Percentiles rank a stretch among this genome's conserved stretches.
Evolutionary conservation across 2,113 vertebrate genomes (phyloP).

Genomic region (Crotophaga sulcirostris): DNA sequence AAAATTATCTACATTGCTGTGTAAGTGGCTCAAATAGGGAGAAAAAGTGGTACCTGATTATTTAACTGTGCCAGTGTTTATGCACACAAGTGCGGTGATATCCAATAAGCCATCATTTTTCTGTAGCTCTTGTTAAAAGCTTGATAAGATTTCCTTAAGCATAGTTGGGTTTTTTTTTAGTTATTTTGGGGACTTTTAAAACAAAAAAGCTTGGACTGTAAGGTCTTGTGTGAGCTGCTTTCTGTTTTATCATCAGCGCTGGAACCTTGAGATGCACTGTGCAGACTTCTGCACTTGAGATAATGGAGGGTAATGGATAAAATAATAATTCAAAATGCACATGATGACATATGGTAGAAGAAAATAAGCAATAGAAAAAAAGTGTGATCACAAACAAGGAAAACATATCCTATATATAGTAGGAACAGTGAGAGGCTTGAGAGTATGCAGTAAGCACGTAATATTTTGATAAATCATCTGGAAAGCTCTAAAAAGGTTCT

Average conservation of each 20-base stretch:
- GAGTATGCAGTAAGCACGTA: not conserved
- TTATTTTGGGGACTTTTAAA: not conserved
- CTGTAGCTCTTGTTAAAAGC: not conserved
- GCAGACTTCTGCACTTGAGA: not conserved
- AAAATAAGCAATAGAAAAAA: not conserved
- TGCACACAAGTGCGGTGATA: not conserved
- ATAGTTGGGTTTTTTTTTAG: not conserved
- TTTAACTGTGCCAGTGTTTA: not conserved
- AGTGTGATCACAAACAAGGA: not conserved
- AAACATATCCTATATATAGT: not conserved
- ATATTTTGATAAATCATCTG: conserved; percentile 16
- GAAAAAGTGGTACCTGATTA: not conserved
- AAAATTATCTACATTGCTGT: not conserved
- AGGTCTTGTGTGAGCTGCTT: not conserved
- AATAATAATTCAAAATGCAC: not conserved
- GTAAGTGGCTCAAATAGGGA: not conserved
- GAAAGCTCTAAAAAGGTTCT: conserved; percentile 29
- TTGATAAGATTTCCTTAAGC: not conserved
- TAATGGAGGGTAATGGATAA: not conserved
- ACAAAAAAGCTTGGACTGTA: not conserved
- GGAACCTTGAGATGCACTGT: not conserved
- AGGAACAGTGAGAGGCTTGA: not conserved
- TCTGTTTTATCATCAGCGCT: not conserved
- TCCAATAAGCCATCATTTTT: not conserved
- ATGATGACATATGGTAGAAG: not conserved